Percentiles rank a stretch among this genome's conserved stretches.
Evolutionary conservation across 2,797 vertebrate genomes (phyloP).

Genomic region (Ambastaia sidthimunki): DNA sequence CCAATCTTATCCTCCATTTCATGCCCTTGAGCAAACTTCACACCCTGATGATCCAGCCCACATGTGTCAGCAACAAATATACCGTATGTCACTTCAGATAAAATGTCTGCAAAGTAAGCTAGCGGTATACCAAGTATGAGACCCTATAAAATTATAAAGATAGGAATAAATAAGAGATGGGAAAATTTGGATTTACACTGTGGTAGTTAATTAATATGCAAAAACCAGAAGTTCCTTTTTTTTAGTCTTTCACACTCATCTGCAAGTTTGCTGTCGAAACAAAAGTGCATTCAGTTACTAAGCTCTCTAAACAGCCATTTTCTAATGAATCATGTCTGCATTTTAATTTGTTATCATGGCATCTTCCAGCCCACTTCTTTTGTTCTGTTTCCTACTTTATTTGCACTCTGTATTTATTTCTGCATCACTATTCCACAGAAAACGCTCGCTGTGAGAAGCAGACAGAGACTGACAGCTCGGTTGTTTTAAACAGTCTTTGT

Average conservation of each 20-base stretch:
- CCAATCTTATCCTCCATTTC: not conserved
- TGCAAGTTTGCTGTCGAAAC: no score
- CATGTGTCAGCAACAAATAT: not conserved
- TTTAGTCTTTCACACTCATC: not conserved
- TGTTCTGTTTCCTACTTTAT: not conserved
- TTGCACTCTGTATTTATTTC: constrained; percentile 8
- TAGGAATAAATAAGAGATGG: no score
- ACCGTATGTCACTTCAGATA: not conserved
- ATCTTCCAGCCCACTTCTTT: not conserved
- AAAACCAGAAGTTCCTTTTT: not conserved
- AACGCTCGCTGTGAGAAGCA: not conserved
- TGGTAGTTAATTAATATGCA: not conserved
- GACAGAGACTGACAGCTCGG: not conserved
- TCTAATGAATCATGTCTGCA: not conserved
- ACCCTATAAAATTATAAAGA: no score
- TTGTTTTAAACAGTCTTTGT: constrained; percentile 20
- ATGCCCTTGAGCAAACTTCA: not conserved
- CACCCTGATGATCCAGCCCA: not conserved
- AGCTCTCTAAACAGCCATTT: not conserved
- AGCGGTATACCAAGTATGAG: not conserved
- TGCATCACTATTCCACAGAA: constrained; percentile 8
- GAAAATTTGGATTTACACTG: no score
- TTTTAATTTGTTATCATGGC: not conserved
- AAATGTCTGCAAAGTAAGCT: not conserved
- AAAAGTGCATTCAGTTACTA: no score